A percentile compares a stretch with the other conserved stretches of the same genome.
Evolutionary conservation across 2,888 invertebrate species (phyloP).

Genomic region (Drosophila mercatorum): DNA sequence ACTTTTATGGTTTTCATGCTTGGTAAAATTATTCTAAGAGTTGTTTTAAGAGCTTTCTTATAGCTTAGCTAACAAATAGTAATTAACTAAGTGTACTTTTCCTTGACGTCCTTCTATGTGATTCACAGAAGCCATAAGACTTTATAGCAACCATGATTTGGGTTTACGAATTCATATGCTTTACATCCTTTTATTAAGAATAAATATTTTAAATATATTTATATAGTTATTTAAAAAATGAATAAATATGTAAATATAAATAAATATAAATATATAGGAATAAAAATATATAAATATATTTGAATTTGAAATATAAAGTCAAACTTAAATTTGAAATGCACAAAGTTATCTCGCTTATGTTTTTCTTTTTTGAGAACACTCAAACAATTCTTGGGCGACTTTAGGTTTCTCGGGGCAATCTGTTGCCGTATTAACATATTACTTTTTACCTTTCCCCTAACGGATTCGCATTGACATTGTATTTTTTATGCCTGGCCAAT

Average conservation of each 20-base stretch:
- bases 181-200: background rate
- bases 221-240: background rate
- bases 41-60: background rate
- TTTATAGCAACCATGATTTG: background rate
- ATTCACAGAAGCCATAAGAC: background rate
- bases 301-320: background rate
- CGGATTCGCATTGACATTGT: slow-evolving; percentile 20
- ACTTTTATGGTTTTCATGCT: background rate
- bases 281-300: background rate
- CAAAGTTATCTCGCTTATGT: background rate
- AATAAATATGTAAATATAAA: background rate
- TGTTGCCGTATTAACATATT: slow-evolving; percentile 9
- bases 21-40: background rate
- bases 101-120: background rate
- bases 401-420: background rate
- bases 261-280: background rate
- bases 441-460: slow-evolving; percentile 47
- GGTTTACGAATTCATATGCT: background rate
- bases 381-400: background rate
- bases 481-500: slow-evolving; percentile 58
- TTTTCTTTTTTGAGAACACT: background rate
- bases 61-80: too few relatives aligned
- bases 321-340: background rate
- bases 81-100: too few relatives aligned
- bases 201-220: background rate